Evolutionary conservation across 2,113 vertebrate genomes (phyloP).

Genomic region (Sinocyclocheilus rhinocerous): DNA sequence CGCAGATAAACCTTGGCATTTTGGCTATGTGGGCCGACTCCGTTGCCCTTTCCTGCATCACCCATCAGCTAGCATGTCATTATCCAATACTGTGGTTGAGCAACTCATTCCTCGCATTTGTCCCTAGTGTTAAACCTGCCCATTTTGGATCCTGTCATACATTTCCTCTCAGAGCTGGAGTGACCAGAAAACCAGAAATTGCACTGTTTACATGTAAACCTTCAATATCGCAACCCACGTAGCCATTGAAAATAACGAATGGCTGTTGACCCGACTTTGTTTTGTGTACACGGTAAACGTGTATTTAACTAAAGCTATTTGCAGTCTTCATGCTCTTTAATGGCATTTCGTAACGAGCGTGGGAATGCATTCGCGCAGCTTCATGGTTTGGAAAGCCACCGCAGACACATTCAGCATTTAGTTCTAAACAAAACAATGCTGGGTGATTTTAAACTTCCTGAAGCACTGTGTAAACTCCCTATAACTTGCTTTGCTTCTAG

Average conservation of each 20-base stretch:
- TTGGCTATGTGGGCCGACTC: conserved; percentile 62
- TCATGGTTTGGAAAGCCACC: conserved; percentile 43
- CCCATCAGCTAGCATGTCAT: conserved; percentile 73
- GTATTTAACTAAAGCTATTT: conserved; percentile 66
- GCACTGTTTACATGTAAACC: conserved; percentile 79
- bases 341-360: conserved; percentile 59
- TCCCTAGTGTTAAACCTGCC: conserved; percentile 76
- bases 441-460: background rate
- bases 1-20: conserved; percentile 52
- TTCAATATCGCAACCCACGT: conserved; percentile 69
- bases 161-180: conserved; percentile 72
- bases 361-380: conserved; percentile 59
- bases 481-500: background rate
- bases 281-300: conserved; percentile 66
- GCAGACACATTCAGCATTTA: conserved; percentile 36
- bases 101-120: conserved; percentile 76
- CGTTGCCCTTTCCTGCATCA: conserved; percentile 64
- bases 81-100: conserved; percentile 76
- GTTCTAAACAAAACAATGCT: conserved; percentile 2
- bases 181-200: conserved; percentile 80
- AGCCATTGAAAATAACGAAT: conserved; percentile 74
- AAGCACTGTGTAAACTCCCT: background rate
- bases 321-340: conserved; percentile 62
- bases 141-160: conserved; percentile 76
- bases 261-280: conserved; percentile 68